These are phyloP conservation scores for Leptodactylus fuscus DNA, from an alignment of 2,113 vertebrate species.

Conservation along the genomic window DNA sequence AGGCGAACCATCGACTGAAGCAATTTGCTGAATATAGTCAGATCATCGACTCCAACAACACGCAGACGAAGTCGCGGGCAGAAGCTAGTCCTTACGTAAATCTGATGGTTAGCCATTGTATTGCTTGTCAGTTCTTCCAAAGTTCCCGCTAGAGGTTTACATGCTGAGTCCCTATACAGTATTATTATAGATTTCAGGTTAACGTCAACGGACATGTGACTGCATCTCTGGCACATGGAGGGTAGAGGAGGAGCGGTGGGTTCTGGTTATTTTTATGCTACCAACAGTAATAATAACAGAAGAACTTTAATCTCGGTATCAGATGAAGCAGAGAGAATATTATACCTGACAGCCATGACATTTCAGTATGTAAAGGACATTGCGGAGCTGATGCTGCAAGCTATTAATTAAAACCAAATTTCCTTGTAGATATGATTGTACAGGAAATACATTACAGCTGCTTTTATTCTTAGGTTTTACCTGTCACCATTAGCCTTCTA, in stretches of 20 bases:
- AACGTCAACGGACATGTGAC: not conserved
- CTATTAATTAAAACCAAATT: slow-evolving; percentile 58
- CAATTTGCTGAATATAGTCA: no score
- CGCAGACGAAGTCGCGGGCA: no score
- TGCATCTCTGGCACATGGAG: no score
- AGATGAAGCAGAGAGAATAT: slow-evolving; percentile 37
- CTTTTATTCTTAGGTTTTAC: slow-evolving; percentile 23
- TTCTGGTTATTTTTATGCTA: slow-evolving; percentile 10
- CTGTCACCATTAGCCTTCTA: slow-evolving; percentile 18
- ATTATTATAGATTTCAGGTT: not conserved
- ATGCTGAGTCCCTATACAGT: no score
- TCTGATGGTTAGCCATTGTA: no score
- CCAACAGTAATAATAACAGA: slow-evolving; percentile 35
- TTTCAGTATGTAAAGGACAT: slow-evolving; percentile 54
- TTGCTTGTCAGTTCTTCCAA: no score
- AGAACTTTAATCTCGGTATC: slow-evolving; percentile 46
- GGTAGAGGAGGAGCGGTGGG: not conserved
- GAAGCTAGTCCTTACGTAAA: no score
- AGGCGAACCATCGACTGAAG: no score
- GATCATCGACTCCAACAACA: no score
- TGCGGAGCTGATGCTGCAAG: slow-evolving; percentile 19
- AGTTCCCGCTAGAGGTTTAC: no score
- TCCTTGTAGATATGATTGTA: slow-evolving; percentile 48
- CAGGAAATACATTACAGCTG: slow-evolving; percentile 33
- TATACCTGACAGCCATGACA: slow-evolving; percentile 54